Base-by-base conservation (phyloP, 2,797 vertebrate genomes). In the Lagocephalus sceleratus region DNA sequence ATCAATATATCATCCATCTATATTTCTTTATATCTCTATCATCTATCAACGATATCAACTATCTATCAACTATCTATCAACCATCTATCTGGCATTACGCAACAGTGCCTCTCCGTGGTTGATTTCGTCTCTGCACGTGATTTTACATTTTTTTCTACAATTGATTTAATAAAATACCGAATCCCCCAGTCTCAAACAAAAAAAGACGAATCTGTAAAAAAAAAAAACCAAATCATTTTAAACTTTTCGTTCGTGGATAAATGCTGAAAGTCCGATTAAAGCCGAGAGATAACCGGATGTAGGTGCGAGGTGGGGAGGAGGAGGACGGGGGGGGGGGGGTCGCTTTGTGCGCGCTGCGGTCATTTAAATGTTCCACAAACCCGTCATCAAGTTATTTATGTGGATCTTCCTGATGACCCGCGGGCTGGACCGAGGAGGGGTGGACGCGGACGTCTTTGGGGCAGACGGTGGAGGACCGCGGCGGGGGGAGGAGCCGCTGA, bases 51-150 rank as follows among this genome's bases (percentile, higher is more conserved):
- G n/a, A n/a, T n/a, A n/a, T n/a, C n/a, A n/a, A n/a, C 2, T 25
- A 20, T 47, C 41, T 52, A 11, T 57, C 47, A 26, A 43, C 3
- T 48, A 3, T 29, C 47, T 10, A 35, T 22, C 39, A 15, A 3
- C 23, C 38, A 5, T 11, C 19, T 35, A 48, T 64, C 32, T 14
- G 4, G 23, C 51, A 2, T 54, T 46, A 70, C 60, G 35, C 79
- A 83, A 76, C 80, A 81, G 76, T 57, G 80, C 85, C 80, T 78
- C 80, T 69, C 40, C 56, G 79, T 69, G 83, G 81, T 20, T 71
- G 65, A 40, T 38, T 56, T 64, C 50, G 1, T 41, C 21, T 57
- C 19, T 26, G 43, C 23, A 42, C 29, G 48, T 54, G 32, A 4
- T 42, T 47, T 2, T 23, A 25, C 53, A 35, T 20, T 6, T 35